A percentile compares a stretch with the other conserved stretches of the same genome.
Conservation (phyloP, 2,113 vertebrate species). For the Tetrao urogallus region DNA sequence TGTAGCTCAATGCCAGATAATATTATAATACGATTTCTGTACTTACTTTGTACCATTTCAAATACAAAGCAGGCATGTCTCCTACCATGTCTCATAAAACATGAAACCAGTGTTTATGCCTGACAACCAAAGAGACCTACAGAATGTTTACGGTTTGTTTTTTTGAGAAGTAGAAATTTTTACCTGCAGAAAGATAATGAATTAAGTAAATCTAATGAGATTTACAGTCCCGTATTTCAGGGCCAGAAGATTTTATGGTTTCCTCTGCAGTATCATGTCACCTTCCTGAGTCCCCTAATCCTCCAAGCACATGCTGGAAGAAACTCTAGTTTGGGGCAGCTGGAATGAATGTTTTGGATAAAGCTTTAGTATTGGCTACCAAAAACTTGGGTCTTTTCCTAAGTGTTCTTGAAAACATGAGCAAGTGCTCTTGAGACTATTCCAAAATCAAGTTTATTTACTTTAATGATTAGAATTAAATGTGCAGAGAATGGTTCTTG, state of each 20-base stretch:
- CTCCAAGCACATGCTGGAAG: not conserved
- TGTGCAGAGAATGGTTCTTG: not conserved
- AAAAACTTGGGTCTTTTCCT: not conserved
- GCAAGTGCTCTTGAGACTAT: conserved; percentile 11
- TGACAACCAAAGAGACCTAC: not conserved
- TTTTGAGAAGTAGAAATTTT: not conserved
- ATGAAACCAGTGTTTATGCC: not conserved
- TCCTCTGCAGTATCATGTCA: not conserved
- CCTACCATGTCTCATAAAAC: not conserved
- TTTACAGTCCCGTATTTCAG: not conserved
- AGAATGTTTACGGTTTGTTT: not conserved
- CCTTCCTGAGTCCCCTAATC: not conserved
- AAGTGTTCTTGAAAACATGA: not conserved
- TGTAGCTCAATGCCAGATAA: not conserved
- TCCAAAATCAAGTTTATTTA: conserved; percentile 61
- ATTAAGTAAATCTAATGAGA: not conserved
- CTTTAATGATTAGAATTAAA: conserved; percentile 17
- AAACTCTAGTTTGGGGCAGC: not conserved
- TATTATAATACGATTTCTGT: not conserved
- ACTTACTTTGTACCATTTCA: not conserved
- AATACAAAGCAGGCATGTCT: not conserved
- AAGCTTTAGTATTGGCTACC: not conserved
- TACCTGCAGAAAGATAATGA: not conserved
- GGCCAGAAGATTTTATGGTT: not conserved
- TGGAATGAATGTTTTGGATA: not conserved